Evolutionary conservation across 2,797 vertebrate genomes (phyloP).

Genomic region (Mastacembelus armatus): DNA sequence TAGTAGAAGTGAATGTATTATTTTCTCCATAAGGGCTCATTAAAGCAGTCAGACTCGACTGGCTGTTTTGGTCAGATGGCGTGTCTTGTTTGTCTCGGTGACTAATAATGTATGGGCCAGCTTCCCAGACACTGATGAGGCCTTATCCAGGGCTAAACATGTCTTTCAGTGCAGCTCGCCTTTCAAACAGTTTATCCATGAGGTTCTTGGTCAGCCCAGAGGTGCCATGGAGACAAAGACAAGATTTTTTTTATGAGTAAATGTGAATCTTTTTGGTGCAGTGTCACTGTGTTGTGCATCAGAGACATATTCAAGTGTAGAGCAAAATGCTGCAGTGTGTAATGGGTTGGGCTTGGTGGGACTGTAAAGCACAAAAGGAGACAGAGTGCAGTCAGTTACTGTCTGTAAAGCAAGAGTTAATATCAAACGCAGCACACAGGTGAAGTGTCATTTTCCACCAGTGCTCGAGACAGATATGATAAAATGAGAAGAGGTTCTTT

Average conservation of each 20-base stretch:
- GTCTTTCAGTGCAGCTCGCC: slow-evolving; percentile 29
- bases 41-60: slow-evolving; percentile 76
- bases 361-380: slow-evolving; percentile 27
- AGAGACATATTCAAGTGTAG: slow-evolving; percentile 18
- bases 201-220: slow-evolving; percentile 11
- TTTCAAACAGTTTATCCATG: slow-evolving; percentile 27
- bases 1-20: slow-evolving; percentile 69
- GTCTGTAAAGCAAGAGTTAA: slow-evolving; percentile 52
- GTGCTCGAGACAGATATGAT: slow-evolving; percentile 45
- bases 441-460: slow-evolving; percentile 67
- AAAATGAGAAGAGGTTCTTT: slow-evolving; percentile 66
- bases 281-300: slow-evolving; percentile 15
- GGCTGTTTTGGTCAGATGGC: slow-evolving; percentile 80
- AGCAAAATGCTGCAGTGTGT: slow-evolving; percentile 19
- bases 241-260: neutral
- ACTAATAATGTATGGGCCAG: slow-evolving; percentile 79
- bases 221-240: slow-evolving; percentile 8
- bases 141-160: slow-evolving; percentile 53
- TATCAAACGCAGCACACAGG: slow-evolving; percentile 40
- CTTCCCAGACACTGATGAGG: slow-evolving; percentile 75
- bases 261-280: slow-evolving; percentile 12
- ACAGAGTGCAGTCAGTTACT: slow-evolving; percentile 44
- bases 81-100: slow-evolving; percentile 77
- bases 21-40: slow-evolving; percentile 81
- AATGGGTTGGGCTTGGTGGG: slow-evolving; percentile 12